A percentile compares a stretch with the other conserved stretches of the same genome.
phyloP scores from a whole-genome alignment of 2,888 invertebrate species.

The Ischnura elegans region DNA sequence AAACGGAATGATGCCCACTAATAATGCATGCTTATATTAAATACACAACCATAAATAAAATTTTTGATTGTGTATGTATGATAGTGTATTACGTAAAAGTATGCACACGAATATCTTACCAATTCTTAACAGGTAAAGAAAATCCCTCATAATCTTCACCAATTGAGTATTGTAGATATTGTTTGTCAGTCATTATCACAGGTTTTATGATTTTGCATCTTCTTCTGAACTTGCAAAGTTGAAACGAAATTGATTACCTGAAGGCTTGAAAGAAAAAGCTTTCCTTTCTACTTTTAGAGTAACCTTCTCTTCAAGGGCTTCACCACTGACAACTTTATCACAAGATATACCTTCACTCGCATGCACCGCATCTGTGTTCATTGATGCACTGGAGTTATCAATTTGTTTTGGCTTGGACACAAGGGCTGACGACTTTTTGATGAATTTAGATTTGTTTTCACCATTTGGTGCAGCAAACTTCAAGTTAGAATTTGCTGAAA shows the following conservation, averaged over 20 bases:
- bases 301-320: constrained; percentile 61
- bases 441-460: constrained; percentile 83
- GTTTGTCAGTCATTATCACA: background rate
- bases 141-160: background rate
- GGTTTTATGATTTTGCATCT: background rate
- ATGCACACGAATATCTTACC: background rate
- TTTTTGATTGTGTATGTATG: background rate
- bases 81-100: background rate
- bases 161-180: background rate
- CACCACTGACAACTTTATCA: constrained; percentile 69
- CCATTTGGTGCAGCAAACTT: constrained; percentile 72
- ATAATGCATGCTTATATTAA: background rate
- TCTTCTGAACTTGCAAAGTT: constrained; percentile 79
- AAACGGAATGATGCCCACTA: background rate
- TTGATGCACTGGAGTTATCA: background rate
- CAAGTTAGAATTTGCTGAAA: constrained; percentile 81
- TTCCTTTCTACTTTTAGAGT: constrained; percentile 57
- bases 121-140: background rate
- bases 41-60: background rate
- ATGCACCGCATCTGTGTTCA: constrained; percentile 28
- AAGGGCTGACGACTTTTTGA: constrained; percentile 83
- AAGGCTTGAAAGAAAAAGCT: constrained; percentile 76
- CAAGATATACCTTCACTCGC: background rate
- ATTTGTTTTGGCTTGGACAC: constrained; percentile 78
- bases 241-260: constrained; percentile 83